phyloP scores from a whole-genome alignment of 1,140 invertebrate species.

The Camponotus floridanus region DNA sequence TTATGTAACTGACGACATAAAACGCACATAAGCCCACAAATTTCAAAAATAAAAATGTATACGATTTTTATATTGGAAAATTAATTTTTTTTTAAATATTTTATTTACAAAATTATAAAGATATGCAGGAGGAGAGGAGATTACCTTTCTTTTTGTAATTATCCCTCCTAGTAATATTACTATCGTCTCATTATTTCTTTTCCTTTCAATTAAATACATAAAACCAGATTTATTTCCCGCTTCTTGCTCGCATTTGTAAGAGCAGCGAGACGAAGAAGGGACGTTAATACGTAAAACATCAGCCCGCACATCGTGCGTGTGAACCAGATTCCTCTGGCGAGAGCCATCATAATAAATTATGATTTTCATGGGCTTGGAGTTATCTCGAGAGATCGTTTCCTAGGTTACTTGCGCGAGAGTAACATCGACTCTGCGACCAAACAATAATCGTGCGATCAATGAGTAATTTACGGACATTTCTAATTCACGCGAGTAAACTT shows the following conservation, averaged over 20 bases:
- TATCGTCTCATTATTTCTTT: neutral
- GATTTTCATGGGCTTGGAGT: constrained; percentile 82
- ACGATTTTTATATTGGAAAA: neutral
- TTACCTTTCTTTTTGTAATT: too few species aligned
- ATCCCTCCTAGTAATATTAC: too few species aligned
- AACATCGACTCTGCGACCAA: constrained; percentile 23
- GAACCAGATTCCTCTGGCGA: constrained; percentile 81
- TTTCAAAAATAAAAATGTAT: neutral
- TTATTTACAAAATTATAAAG: constrained; percentile 7
- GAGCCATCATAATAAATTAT: constrained; percentile 84
- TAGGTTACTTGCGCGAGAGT: constrained; percentile 74
- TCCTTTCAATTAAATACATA: neutral
- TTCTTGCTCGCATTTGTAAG: constrained; percentile 33
- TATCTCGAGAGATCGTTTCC: constrained; percentile 78
- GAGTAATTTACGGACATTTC: constrained; percentile 75
- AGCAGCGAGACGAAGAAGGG: constrained; percentile 49
- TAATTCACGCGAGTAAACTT: constrained; percentile 72
- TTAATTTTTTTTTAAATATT: neutral
- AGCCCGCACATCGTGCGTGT: constrained; percentile 65
- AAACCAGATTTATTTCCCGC: constrained; percentile 49
- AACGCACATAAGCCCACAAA: neutral
- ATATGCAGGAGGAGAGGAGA: too few species aligned
- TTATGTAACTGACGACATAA: neutral
- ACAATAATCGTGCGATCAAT: constrained; percentile 34
- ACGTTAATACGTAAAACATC: constrained; percentile 71